phyloP scores from a whole-genome alignment of 2,888 invertebrate genomes.

The Cheilosia vernalis region DNA sequence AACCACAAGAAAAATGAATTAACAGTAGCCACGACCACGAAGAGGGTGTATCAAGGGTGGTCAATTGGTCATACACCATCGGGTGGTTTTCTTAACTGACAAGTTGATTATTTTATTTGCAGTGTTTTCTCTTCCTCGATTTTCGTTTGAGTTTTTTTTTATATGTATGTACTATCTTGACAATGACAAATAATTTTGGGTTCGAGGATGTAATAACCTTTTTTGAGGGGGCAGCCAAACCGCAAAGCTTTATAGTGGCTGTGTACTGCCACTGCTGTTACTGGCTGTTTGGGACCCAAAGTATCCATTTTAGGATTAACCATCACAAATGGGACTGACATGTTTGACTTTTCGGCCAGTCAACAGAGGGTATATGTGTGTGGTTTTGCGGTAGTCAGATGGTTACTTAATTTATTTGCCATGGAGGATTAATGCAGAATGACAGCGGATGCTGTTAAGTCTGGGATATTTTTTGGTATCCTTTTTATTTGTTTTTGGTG shows the following conservation, averaged over 20 bases:
- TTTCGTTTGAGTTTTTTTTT: constrained; percentile 49
- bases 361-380: constrained; percentile 63
- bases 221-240: constrained; percentile 45
- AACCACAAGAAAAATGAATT: constrained; percentile 31
- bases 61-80: not conserved
- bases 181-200: constrained; percentile 67
- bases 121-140: constrained; percentile 55
- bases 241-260: constrained; percentile 46
- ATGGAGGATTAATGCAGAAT: constrained; percentile 58
- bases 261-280: constrained; percentile 10
- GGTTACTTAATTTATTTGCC: constrained; percentile 74
- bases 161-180: constrained; percentile 33
- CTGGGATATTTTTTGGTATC: constrained; percentile 18
- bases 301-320: constrained; percentile 63
- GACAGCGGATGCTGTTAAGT: constrained; percentile 67
- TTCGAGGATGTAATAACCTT: constrained; percentile 57
- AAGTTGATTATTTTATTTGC: constrained; percentile 73
- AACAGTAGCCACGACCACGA: constrained; percentile 7
- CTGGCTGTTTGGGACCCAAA: constrained; percentile 23
- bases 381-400: constrained; percentile 65
- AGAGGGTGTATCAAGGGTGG: constrained; percentile 13
- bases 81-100: constrained; percentile 72
- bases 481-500: constrained; percentile 29
- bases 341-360: constrained; percentile 70
- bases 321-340: constrained; percentile 70